These are phyloP conservation scores for Zaprionus ornatus DNA, from an alignment of 1,140 invertebrate genomes.

Conservation along the genomic window DNA sequence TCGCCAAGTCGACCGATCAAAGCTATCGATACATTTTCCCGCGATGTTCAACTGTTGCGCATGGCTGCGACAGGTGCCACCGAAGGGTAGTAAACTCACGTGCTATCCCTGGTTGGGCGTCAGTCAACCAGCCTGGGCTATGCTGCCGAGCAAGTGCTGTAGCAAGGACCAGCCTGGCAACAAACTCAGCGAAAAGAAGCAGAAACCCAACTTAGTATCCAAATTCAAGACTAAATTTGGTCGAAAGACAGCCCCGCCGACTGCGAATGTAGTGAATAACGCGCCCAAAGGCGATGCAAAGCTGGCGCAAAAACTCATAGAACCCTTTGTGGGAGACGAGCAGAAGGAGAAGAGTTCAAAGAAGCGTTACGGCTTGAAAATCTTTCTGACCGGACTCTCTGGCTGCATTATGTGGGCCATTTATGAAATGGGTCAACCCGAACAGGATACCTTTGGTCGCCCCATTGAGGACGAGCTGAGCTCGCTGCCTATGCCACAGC, in stretches of 20 bases:
- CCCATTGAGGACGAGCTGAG: conserved; percentile 92
- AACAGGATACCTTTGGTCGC: conserved; percentile 89
- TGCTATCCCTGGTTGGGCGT: not conserved
- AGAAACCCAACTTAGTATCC: not conserved
- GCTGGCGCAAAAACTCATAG: not conserved
- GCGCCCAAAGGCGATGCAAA: not conserved
- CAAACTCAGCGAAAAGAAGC: not conserved
- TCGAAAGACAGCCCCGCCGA: not conserved
- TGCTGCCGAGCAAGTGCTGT: not conserved
- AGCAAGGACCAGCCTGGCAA: not conserved
- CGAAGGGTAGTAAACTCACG: not conserved
- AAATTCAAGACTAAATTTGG: not conserved
- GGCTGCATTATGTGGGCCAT: conserved; percentile 85
- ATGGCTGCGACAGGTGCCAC: conserved; percentile 14
- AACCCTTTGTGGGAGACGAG: not conserved
- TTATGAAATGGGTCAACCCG: conserved; percentile 89
- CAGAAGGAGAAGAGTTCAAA: not conserved
- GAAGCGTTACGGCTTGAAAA: conserved; percentile 29
- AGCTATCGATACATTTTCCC: conserved; percentile 6
- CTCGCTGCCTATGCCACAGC: conserved; percentile 87
- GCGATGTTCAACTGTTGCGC: conserved; percentile 25
- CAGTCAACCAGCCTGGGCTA: not conserved
- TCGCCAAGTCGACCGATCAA: not conserved
- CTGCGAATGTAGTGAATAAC: not conserved
- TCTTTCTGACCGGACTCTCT: conserved; percentile 84